These are phyloP conservation scores for Brachionus rubens DNA, from an alignment of 1,140 invertebrate genomes.

Conservation along the genomic window DNA sequence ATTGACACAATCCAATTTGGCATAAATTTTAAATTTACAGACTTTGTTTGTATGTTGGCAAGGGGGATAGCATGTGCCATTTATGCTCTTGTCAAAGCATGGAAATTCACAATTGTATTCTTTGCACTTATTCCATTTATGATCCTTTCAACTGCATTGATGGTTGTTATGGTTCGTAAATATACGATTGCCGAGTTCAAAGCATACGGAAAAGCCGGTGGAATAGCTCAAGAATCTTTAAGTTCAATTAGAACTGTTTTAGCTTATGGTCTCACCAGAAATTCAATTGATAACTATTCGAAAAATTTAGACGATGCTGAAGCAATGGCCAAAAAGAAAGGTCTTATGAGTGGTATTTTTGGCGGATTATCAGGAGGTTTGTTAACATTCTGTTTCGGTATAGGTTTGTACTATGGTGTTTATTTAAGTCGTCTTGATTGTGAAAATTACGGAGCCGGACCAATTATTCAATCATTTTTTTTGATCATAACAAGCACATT, in stretches of 20 bases:
- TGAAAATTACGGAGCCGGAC: slow-evolving; percentile 48
- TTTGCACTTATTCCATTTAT: slow-evolving; percentile 32
- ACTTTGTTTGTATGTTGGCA: slow-evolving; percentile 31
- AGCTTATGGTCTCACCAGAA: slow-evolving; percentile 49
- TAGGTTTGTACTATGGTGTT: slow-evolving; percentile 8
- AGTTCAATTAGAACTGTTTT: slow-evolving; percentile 41
- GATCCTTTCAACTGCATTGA: slow-evolving; percentile 37
- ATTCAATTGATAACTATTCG: slow-evolving; percentile 54
- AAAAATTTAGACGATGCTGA: not conserved
- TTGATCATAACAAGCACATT: slow-evolving; percentile 77
- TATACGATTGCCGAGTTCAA: slow-evolving; percentile 38
- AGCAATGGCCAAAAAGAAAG: slow-evolving; percentile 35
- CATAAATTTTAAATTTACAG: slow-evolving; percentile 11
- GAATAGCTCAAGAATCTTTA: slow-evolving; percentile 32
- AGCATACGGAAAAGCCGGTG: slow-evolving; percentile 31
- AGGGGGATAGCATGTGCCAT: slow-evolving; percentile 16
- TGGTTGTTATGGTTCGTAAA: slow-evolving; percentile 41
- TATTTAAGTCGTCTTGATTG: slow-evolving; percentile 48
- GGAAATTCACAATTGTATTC: slow-evolving; percentile 46
- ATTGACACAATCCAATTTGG: slow-evolving; percentile 17
- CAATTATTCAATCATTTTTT: slow-evolving; percentile 50
- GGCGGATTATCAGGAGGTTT: not conserved
- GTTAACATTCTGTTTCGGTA: slow-evolving; percentile 18
- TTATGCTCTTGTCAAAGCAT: slow-evolving; percentile 10
- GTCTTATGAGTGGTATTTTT: slow-evolving; percentile 22